Percentiles rank a stretch among this genome's conserved stretches.
Conservation (phyloP, 1,140 invertebrate genomes). For the Maniola jurtina region DNA sequence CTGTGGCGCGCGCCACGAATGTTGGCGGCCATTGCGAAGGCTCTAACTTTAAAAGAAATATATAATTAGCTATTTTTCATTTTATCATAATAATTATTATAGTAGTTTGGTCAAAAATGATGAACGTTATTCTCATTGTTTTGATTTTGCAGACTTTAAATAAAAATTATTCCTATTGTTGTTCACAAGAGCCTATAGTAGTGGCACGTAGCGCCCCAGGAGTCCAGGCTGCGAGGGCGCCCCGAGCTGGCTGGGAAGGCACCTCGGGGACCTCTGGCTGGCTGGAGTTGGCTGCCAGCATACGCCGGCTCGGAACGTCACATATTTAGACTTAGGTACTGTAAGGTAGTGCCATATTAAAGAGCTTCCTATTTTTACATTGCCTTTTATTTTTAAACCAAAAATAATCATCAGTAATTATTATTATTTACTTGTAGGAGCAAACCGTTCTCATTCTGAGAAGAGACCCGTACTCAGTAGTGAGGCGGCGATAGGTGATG, state of each 20-base stretch:
- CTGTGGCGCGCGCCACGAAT: no score
- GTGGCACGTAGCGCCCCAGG: not conserved
- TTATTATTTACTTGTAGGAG: no score
- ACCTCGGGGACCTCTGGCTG: no score
- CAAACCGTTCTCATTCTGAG: not conserved
- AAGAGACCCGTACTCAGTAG: not conserved
- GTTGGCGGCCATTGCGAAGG: no score
- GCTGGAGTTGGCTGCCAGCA: not conserved
- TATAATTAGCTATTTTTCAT: no score
- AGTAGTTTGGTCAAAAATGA: no score
- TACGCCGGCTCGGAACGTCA: not conserved
- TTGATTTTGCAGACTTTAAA: no score
- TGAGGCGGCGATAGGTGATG: not conserved
- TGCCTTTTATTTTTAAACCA: slow-evolving; percentile 43
- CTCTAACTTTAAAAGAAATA: no score
- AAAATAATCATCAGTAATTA: not conserved
- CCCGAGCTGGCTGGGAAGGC: not conserved
- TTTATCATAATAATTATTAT: no score
- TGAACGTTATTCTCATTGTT: no score
- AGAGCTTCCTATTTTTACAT: slow-evolving; percentile 76
- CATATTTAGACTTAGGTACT: slow-evolving; percentile 49
- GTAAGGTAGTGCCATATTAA: slow-evolving; percentile 78
- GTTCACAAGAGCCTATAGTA: no score
- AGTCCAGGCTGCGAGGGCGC: not conserved
- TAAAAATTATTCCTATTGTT: no score